Evolutionary conservation across 2,113 vertebrate species (phyloP).

Genomic region (Passer domesticus): DNA sequence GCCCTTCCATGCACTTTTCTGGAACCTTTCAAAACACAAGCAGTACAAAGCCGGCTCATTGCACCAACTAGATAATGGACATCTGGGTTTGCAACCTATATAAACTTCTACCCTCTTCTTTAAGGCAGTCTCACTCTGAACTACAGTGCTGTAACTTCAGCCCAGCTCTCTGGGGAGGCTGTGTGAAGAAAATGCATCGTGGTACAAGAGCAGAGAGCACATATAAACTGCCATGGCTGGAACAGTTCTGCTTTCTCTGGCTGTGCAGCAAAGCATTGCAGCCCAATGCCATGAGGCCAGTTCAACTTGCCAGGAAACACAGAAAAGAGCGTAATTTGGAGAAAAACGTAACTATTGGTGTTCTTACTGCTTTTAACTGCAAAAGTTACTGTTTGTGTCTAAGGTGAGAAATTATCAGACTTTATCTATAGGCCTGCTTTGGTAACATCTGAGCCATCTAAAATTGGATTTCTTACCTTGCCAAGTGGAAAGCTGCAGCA

Average conservation of each 20-base stretch:
- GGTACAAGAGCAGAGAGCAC: background rate
- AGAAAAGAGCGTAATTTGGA: background rate
- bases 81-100: background rate
- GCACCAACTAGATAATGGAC: background rate
- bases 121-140: background rate
- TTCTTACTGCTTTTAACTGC: background rate
- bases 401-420: background rate
- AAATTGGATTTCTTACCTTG: background rate
- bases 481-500: background rate
- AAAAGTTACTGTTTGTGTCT: background rate
- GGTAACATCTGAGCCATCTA: background rate
- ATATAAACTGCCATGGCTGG: background rate
- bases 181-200: rapidly evolving
- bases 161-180: background rate
- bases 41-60: background rate
- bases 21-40: background rate
- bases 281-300: background rate
- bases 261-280: background rate
- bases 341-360: rapidly evolving
- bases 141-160: background rate
- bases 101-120: background rate
- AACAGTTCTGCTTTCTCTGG: background rate
- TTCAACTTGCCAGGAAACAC: background rate
- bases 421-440: background rate
- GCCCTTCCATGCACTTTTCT: background rate